Percentiles rank a stretch among this genome's conserved stretches.
Evolutionary conservation across 1,140 invertebrate genomes (phyloP).

Genomic region (Drosophila kurseongensis): DNA sequence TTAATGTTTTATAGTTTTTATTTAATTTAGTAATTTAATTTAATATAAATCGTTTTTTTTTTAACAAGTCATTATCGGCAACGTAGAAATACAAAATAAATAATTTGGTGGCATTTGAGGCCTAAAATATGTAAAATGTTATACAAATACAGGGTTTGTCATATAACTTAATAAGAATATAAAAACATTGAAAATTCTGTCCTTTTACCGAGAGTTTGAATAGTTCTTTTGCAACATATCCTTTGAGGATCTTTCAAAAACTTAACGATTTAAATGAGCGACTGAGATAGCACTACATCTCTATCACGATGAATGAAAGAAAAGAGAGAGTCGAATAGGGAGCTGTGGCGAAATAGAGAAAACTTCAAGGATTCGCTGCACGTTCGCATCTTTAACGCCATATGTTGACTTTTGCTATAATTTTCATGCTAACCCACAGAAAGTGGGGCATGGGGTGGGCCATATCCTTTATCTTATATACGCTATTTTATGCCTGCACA

Average conservation of each 20-base stretch:
- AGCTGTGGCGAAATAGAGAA: conserved; percentile 5
- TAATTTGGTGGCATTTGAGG: too few species aligned
- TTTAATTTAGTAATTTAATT: too few species aligned
- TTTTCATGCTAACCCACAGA: conserved; percentile 36
- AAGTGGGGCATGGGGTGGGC: conserved; percentile 17
- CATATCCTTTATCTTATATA: conserved; percentile 80
- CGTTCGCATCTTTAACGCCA: conserved; percentile 84
- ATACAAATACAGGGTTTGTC: too few species aligned
- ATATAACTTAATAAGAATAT: too few species aligned
- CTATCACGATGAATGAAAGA: not conserved
- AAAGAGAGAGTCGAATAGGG: conserved; percentile 1
- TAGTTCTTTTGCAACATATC: too few species aligned
- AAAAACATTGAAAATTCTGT: too few species aligned
- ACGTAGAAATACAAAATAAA: too few species aligned
- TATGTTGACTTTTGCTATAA: conserved; percentile 78
- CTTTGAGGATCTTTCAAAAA: not conserved
- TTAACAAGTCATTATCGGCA: too few species aligned
- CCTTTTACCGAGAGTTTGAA: too few species aligned
- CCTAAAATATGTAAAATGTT: too few species aligned
- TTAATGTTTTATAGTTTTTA: too few species aligned
- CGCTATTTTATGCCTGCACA: conserved; percentile 77
- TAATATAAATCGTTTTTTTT: too few species aligned
- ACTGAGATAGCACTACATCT: not conserved
- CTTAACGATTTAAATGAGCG: not conserved
- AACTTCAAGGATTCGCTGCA: conserved; percentile 75